Evolutionary conservation across 2,888 invertebrate species (phyloP).

Genomic region (Plagodis pulveraria): DNA sequence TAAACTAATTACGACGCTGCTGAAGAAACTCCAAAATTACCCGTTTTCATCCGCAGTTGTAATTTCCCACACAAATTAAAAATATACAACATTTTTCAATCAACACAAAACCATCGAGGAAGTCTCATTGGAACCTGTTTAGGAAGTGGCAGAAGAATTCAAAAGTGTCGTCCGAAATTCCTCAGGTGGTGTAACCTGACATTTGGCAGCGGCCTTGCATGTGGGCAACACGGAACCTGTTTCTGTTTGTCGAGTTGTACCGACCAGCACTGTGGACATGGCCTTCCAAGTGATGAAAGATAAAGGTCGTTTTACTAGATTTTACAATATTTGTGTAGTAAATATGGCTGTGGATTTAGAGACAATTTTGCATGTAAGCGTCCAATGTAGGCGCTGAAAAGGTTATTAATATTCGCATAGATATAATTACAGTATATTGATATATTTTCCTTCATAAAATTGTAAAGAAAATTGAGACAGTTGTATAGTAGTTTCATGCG

Average conservation of each 20-base stretch:
- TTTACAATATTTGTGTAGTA: slow-evolving; percentile 16
- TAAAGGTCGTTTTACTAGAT: slow-evolving; percentile 9
- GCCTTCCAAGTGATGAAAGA: slow-evolving; percentile 14
- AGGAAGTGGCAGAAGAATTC: slow-evolving; percentile 17
- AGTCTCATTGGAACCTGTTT: slow-evolving; percentile 22
- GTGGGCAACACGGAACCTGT: slow-evolving; percentile 18
- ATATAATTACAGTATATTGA: too few species aligned
- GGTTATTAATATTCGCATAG: too few species aligned
- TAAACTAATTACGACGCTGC: too few species aligned
- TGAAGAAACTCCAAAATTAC: too few species aligned
- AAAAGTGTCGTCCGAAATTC: slow-evolving; percentile 21
- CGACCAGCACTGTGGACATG: slow-evolving; percentile 8
- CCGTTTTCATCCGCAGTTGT: too few species aligned
- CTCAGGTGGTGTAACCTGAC: slow-evolving; percentile 17
- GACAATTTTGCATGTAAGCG: too few species aligned
- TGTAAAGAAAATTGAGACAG: too few species aligned
- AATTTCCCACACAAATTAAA: too few species aligned
- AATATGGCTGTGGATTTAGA: neutral
- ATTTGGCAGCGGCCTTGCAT: slow-evolving; percentile 13
- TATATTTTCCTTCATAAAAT: too few species aligned
- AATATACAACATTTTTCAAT: neutral
- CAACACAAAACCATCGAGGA: slow-evolving; percentile 10
- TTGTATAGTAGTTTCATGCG: too few species aligned
- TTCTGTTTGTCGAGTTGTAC: slow-evolving; percentile 8
- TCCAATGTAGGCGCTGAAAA: too few species aligned